Percentiles rank a stretch among this genome's conserved stretches.
These are phyloP conservation scores for Parus major DNA, from an alignment of 2,113 vertebrate species.

Conservation along the genomic window DNA sequence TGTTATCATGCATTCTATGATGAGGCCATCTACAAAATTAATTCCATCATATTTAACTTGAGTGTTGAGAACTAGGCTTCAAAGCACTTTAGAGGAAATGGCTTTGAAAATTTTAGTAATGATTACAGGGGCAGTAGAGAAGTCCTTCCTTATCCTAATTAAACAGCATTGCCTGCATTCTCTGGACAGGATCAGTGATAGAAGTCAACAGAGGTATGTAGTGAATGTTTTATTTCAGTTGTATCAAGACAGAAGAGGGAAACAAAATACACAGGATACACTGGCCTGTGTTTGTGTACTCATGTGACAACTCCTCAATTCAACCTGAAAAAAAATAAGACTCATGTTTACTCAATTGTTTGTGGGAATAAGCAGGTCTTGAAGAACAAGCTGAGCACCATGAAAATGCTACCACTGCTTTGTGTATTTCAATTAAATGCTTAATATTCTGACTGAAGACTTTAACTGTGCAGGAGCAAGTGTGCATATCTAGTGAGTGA, in stretches of 20 bases:
- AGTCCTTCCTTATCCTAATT: neutral
- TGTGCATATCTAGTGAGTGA: neutral
- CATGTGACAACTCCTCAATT: neutral
- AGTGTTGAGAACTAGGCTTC: slow-evolving; percentile 2
- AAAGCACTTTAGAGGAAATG: neutral
- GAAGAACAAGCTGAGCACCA: neutral
- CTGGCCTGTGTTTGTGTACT: neutral
- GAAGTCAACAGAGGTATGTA: neutral
- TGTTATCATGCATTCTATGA: slow-evolving; percentile 35
- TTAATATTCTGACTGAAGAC: neutral
- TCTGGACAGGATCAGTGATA: neutral
- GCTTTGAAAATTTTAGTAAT: slow-evolving; percentile 1
- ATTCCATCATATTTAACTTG: slow-evolving; percentile 28
- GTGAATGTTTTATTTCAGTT: neutral
- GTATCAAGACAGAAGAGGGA: neutral
- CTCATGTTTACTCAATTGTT: neutral
- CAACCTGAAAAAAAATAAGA: neutral
- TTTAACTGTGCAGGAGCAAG: neutral
- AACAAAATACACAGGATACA: neutral
- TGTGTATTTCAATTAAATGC: neutral
- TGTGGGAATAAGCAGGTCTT: neutral
- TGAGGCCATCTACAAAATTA: slow-evolving; percentile 13
- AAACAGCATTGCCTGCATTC: neutral
- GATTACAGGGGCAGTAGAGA: neutral
- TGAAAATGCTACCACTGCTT: neutral